phyloP scores from a whole-genome alignment of 1,140 invertebrate genomes.

The Phymastichus coffea region DNA sequence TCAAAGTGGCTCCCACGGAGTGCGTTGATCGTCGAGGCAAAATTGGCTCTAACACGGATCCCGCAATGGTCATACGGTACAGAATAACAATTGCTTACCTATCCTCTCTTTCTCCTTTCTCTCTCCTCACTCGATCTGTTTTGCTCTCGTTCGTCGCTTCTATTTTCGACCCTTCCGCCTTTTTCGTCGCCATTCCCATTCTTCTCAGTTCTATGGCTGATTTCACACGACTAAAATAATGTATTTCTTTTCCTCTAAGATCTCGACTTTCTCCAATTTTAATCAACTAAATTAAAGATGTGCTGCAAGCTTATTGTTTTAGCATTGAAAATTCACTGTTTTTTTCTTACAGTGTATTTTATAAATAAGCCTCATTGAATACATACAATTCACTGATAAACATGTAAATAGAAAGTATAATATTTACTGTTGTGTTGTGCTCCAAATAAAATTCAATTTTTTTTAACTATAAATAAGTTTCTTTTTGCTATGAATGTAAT shows the following conservation, averaged over 20 bases:
- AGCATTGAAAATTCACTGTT: too few species aligned
- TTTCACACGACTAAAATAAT: too few species aligned
- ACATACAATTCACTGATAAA: too few species aligned
- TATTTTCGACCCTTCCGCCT: not conserved
- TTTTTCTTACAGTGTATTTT: too few species aligned
- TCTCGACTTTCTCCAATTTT: too few species aligned
- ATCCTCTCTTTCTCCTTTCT: not conserved
- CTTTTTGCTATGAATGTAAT: slow-evolving; percentile 14
- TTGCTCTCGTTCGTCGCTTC: not conserved
- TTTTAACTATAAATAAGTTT: slow-evolving; percentile 26
- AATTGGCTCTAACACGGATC: slow-evolving; percentile 50
- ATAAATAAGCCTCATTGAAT: too few species aligned
- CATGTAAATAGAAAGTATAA: slow-evolving; percentile 3
- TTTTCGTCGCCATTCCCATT: not conserved
- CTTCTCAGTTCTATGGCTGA: too few species aligned
- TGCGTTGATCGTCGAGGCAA: slow-evolving; percentile 40
- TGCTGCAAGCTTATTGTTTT: too few species aligned
- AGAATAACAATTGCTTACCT: slow-evolving; percentile 15
- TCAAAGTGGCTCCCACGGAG: slow-evolving; percentile 44
- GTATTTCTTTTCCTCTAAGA: too few species aligned
- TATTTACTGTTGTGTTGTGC: not conserved
- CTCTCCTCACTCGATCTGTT: not conserved
- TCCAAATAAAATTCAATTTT: slow-evolving; percentile 1
- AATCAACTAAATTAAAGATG: too few species aligned
- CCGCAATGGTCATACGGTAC: slow-evolving; percentile 57